Conservation (phyloP, 1,140 invertebrate species). For the Melitaea cinxia region DNA sequence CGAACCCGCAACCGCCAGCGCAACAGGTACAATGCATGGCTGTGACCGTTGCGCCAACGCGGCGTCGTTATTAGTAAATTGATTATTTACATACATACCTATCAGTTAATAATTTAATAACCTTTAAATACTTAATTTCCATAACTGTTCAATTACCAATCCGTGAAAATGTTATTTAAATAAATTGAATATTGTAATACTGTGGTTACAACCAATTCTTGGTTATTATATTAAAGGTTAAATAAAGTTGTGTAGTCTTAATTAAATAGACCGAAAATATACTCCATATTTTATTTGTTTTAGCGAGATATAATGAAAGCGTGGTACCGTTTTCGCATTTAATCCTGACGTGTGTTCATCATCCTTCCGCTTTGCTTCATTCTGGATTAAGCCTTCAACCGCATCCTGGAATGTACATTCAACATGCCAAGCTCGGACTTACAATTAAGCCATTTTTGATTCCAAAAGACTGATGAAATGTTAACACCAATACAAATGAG, state of each 20-base stretch:
- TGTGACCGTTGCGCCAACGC: too few species aligned
- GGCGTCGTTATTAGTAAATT: too few species aligned
- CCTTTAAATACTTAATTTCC: too few species aligned
- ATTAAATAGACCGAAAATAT: too few species aligned
- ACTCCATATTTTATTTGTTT: slow-evolving; percentile 8
- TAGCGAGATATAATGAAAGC: slow-evolving; percentile 20
- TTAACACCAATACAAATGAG: background rate
- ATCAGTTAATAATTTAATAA: too few species aligned
- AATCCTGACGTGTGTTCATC: slow-evolving; percentile 54
- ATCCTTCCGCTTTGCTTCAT: slow-evolving; percentile 62
- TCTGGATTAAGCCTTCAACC: slow-evolving; percentile 62
- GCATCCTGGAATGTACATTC: slow-evolving; percentile 70
- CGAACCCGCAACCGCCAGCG: too few species aligned
- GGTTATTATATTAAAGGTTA: background rate
- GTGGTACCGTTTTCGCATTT: slow-evolving; percentile 60
- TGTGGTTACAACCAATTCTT: too few species aligned
- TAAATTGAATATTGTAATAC: too few species aligned
- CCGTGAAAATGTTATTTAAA: too few species aligned
- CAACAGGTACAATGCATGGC: too few species aligned
- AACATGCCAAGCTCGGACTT: slow-evolving; percentile 66
- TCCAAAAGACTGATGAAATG: background rate
- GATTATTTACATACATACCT: too few species aligned
- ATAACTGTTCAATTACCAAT: too few species aligned
- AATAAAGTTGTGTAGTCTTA: background rate
- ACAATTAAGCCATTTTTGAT: slow-evolving; percentile 7